phyloP scores from a whole-genome alignment of 2,797 vertebrate genomes.

The Eulemur coronatus region DNA sequence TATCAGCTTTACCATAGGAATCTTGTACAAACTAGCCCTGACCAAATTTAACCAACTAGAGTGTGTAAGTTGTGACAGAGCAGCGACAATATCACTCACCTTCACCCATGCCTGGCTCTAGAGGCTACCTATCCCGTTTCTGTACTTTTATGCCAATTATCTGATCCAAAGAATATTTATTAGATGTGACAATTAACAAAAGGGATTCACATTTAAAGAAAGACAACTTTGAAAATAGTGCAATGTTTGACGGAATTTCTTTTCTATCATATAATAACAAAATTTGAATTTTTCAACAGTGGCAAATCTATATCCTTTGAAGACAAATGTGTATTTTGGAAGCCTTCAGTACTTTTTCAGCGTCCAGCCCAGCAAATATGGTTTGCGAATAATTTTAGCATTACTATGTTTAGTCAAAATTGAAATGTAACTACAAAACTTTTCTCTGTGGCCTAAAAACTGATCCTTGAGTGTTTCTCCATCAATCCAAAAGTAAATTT shows the following conservation, averaged over 20 bases:
- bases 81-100: not conserved
- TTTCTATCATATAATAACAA: not conserved
- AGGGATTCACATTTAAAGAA: not conserved
- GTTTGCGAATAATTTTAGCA: not conserved
- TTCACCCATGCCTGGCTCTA: not conserved
- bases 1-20: not conserved
- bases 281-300: not conserved
- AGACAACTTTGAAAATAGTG: not conserved
- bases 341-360: not conserved
- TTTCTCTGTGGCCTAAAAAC: not conserved
- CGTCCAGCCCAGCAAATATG: not conserved
- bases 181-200: not conserved
- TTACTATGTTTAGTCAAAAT: not conserved
- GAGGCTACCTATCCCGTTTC: not conserved
- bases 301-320: not conserved
- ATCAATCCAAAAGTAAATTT: not conserved
- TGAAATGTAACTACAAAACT: not conserved
- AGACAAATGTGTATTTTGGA: not conserved
- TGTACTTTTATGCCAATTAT: not conserved
- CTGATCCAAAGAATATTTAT: not conserved
- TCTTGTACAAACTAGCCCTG: not conserved
- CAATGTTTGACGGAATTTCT: not conserved
- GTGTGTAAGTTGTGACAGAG: not conserved
- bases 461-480: not conserved
- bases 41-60: not conserved